phyloP scores from a whole-genome alignment of 2,797 vertebrate species.

The Nyctibius grandis region DNA sequence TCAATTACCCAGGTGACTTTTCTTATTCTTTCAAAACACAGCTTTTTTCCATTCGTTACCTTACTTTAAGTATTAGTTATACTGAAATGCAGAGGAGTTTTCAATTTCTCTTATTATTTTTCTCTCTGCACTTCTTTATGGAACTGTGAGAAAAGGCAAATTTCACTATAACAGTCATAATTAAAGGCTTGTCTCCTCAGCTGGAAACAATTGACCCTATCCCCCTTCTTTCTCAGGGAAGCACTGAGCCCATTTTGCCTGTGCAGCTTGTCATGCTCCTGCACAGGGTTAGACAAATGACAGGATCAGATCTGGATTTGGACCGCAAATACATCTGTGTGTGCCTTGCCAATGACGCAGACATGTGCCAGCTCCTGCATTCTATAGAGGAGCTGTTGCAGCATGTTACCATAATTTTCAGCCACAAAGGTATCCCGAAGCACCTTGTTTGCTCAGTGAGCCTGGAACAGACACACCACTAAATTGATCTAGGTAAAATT shows the following conservation, averaged over 20 bases:
- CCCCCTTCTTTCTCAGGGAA: background rate
- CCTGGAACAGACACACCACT: background rate
- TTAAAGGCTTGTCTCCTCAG: background rate
- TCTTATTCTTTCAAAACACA: background rate
- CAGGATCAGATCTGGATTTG: background rate
- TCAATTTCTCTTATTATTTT: background rate
- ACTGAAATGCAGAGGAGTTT: background rate
- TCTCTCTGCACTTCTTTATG: background rate
- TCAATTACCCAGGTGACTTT: conserved; percentile 74
- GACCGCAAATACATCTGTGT: background rate
- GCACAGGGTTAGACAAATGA: background rate
- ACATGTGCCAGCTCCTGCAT: accelerated
- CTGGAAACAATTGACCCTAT: background rate
- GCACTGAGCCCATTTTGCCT: background rate
- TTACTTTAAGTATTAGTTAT: background rate
- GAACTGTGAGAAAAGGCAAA: background rate
- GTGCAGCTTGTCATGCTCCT: background rate
- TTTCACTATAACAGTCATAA: background rate
- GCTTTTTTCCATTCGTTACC: background rate
- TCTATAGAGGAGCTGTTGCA: background rate
- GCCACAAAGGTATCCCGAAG: background rate
- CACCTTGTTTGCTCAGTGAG: background rate
- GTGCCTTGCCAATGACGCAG: background rate
- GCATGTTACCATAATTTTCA: background rate
- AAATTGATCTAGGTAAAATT: background rate